phyloP scores from a whole-genome alignment of 1,140 invertebrate species.

The Cydia splendana region DNA sequence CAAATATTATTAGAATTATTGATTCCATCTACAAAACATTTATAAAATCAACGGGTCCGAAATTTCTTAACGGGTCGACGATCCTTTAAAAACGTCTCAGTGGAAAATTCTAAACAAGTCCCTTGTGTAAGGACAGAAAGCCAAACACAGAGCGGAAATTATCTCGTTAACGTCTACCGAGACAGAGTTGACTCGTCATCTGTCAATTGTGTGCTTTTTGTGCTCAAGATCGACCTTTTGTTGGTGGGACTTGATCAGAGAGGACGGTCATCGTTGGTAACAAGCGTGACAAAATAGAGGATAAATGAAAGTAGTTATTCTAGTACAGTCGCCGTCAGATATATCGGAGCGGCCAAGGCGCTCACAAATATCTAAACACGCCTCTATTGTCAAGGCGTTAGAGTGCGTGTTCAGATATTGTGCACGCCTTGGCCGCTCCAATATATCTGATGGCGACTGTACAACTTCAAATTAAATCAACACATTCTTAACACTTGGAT shows the following conservation, averaged over 20 bases:
- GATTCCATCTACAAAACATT: too few relatives aligned
- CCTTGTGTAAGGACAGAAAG: background rate
- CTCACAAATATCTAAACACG: too few relatives aligned
- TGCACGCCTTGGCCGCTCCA: too few relatives aligned
- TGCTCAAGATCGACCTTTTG: conserved; percentile 14
- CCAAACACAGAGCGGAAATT: conserved; percentile 20
- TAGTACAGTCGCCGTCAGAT: too few relatives aligned
- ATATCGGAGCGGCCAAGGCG: too few relatives aligned
- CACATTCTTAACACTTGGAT: background rate
- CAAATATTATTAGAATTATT: too few relatives aligned
- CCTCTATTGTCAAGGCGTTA: too few relatives aligned
- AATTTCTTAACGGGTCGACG: too few relatives aligned
- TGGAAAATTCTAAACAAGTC: background rate
- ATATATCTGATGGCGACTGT: too few relatives aligned
- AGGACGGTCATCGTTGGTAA: background rate
- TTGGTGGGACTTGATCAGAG: background rate
- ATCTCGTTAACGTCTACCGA: conserved; percentile 15
- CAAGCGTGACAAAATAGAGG: background rate
- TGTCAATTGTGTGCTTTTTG: conserved; percentile 32
- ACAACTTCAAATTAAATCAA: too few relatives aligned
- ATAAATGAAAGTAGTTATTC: background rate
- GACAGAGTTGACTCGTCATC: background rate
- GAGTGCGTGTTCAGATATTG: too few relatives aligned
- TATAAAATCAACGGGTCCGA: too few relatives aligned
- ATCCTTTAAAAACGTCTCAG: background rate